Evolutionary conservation across 2,888 invertebrate genomes (phyloP).

Genomic region (Clistopyga incitator): DNA sequence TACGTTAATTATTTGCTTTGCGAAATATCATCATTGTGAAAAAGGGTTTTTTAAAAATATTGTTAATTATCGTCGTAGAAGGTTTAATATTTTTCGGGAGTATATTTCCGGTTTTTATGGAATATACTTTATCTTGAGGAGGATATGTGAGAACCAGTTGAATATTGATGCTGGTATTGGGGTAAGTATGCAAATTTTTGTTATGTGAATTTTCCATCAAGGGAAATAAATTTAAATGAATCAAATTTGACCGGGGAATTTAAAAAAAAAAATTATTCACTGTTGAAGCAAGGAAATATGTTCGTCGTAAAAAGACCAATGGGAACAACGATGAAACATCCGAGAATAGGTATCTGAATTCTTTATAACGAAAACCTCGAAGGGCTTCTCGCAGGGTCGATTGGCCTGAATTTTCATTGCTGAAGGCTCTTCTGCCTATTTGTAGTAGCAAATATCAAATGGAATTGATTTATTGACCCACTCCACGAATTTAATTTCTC

Average conservation of each 20-base stretch:
- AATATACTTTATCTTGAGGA: too few relatives aligned
- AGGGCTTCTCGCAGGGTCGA: constrained; percentile 11
- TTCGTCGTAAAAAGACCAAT: background rate
- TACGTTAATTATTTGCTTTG: too few relatives aligned
- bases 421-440: background rate
- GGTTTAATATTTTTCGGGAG: too few relatives aligned
- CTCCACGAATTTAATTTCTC: background rate
- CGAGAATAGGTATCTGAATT: constrained; percentile 13
- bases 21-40: too few relatives aligned
- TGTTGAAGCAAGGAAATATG: background rate
- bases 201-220: too few relatives aligned
- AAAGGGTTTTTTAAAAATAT: too few relatives aligned
- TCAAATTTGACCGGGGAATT: background rate
- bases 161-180: too few relatives aligned
- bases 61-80: too few relatives aligned
- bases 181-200: too few relatives aligned
- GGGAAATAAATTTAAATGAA: background rate
- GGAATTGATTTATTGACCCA: background rate
- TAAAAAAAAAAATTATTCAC: background rate
- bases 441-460: background rate
- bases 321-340: constrained; percentile 12
- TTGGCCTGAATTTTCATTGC: constrained; percentile 8
- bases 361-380: constrained; percentile 5
- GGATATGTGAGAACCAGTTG: too few relatives aligned
- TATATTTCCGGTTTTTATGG: background rate